Evolutionary conservation across 1,140 invertebrate genomes (phyloP).

Genomic region (Anadara kagoshimensis): DNA sequence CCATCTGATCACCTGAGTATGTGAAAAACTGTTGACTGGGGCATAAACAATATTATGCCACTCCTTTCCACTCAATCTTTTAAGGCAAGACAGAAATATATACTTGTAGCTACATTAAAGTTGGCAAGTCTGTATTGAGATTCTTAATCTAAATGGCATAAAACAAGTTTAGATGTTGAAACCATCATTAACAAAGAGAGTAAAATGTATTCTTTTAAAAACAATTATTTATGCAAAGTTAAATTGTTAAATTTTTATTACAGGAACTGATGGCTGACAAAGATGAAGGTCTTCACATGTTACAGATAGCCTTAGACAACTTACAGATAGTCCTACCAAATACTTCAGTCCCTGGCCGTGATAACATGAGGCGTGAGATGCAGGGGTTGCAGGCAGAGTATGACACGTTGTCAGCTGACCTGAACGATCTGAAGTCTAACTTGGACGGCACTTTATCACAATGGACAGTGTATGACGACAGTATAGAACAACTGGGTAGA

Average conservation of each 20-base stretch:
- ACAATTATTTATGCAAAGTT: not conserved
- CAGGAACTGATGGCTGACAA: slow-evolving; percentile 65
- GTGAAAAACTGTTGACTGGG: too few relatives aligned
- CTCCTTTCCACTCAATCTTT: too few relatives aligned
- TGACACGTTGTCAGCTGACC: slow-evolving; percentile 88
- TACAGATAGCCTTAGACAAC: slow-evolving; percentile 89
- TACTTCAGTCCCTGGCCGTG: slow-evolving; percentile 90
- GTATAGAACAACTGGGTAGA: slow-evolving; percentile 87
- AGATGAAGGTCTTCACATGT: slow-evolving; percentile 92
- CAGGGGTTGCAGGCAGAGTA: slow-evolving; percentile 91
- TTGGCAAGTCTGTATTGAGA: too few relatives aligned
- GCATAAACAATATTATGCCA: too few relatives aligned
- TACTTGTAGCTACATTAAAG: too few relatives aligned
- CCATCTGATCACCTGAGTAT: too few relatives aligned
- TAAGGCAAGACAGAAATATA: too few relatives aligned
- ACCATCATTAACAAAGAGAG: not conserved
- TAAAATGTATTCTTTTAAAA: not conserved
- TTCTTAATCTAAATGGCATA: too few relatives aligned
- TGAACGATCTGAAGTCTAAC: slow-evolving; percentile 94
- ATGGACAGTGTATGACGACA: slow-evolving; percentile 70
- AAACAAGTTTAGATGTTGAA: too few relatives aligned
- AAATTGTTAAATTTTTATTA: slow-evolving; percentile 6
- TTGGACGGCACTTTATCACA: slow-evolving; percentile 80
- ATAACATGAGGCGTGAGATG: slow-evolving; percentile 87
- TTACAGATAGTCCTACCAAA: slow-evolving; percentile 94